Evolutionary conservation across 2,888 invertebrate genomes (phyloP).

Genomic region (Physocephala rufipes): DNA sequence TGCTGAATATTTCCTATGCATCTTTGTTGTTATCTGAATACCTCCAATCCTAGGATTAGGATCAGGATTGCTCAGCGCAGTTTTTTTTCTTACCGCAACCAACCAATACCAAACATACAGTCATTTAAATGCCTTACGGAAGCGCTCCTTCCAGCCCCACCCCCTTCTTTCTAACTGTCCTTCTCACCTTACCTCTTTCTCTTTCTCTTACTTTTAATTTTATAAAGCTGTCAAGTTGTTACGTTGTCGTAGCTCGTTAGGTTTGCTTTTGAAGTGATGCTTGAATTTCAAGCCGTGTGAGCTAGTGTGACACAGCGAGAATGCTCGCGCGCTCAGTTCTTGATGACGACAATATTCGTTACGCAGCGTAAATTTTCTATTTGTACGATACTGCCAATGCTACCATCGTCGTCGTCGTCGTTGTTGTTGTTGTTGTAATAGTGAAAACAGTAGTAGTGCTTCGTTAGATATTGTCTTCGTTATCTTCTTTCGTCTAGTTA

Average conservation of each 20-base stretch:
- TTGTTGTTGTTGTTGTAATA: not conserved
- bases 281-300: not conserved
- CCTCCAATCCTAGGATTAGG: too few relatives aligned
- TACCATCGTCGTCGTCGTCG: too few relatives aligned
- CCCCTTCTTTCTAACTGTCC: not conserved
- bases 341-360: not conserved
- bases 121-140: too few relatives aligned
- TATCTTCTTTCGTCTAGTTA: slow-evolving; percentile 12
- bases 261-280: slow-evolving; percentile 17
- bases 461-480: not conserved
- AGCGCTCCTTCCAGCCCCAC: not conserved
- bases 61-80: too few relatives aligned
- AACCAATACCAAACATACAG: too few relatives aligned
- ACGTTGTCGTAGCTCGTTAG: slow-evolving; percentile 16
- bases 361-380: not conserved
- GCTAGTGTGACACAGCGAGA: not conserved
- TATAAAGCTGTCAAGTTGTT: slow-evolving; percentile 4
- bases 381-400: too few relatives aligned
- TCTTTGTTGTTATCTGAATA: too few relatives aligned
- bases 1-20: too few relatives aligned
- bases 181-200: not conserved
- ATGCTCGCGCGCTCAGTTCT: not conserved
- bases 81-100: too few relatives aligned
- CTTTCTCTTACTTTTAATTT: not conserved
- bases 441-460: too few relatives aligned